Evolutionary conservation across 2,888 invertebrate species (phyloP), one percentile per base, ranked within the genome.

Genomic region (Chrysolina americana): DNA sequence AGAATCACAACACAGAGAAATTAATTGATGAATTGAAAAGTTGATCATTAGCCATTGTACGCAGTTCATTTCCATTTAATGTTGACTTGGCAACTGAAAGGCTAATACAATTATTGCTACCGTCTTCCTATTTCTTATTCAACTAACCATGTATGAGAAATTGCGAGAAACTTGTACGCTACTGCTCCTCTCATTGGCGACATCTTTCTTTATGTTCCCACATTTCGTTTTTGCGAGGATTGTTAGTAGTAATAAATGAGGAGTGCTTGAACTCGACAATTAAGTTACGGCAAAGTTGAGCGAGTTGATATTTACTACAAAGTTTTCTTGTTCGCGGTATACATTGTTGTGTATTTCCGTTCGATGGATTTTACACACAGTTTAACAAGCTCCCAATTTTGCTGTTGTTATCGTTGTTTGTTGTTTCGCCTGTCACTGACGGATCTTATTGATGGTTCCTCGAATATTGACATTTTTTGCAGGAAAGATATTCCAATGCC

Each of bases 281-380:
- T 78, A 76, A 73, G 76, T 73, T 77, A 78, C 73, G 74, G 75
- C 71, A 73, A 78, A 79, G 78, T 81, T 81, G 66, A 68, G 73
- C 72, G 70, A 79, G 79, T 80, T 81, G 77, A 81, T 81, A 81
- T 81, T 81, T 80, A 79, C 77, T 73, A 77, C 73, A 74, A 81
- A 81, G 78, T 80, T 81, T 76, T 70, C 74, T 78, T 79, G 78
- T 79, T 78, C 76, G 79, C 71, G 73, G 70, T 77, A 72, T 79
- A 74, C 71, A 76, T 76, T 76, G 75, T 76, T 74, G 73, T 74
- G 69, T 74, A 72, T 78, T 77, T 74, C 70, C 75, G 28, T 69
- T 68, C 77, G 76, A 75, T 77, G 79, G 73, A 79, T 81, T 80
- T 80, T 80, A 79, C 78, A 74, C 75, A 76, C 70, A 59, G 76